Base-by-base conservation (phyloP, 2,888 invertebrate species). In the Caradrina clavipalpis region DNA sequence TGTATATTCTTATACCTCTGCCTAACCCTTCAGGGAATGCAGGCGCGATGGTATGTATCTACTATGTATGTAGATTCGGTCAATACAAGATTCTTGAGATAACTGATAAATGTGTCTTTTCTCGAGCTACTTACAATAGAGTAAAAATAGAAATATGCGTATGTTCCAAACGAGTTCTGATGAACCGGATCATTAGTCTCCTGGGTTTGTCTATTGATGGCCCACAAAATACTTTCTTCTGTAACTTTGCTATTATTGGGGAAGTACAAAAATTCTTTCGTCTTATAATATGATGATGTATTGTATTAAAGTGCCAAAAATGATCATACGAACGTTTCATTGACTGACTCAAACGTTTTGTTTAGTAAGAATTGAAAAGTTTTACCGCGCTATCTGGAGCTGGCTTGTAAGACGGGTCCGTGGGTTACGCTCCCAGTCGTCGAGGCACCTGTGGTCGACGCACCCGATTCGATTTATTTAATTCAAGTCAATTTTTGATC, bases 301-400 rank as follows among this genome's bases (percentile, higher is more conserved):
- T 19, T n/a, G 26, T 21, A 49, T 19, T n/a, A 7, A 55, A 49
- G 13, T 21, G 10, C 17, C 10, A 31, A 31, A 1, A 68, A 68
- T 21, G 1, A 26, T 47, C 13, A 54, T 49, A 49, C 19, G 22
- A 50, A 45, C n/a, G 11, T 42, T 51, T 19, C 10, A n/a, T 45
- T 50, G n/a, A 21, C 15, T 15, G 8, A 57, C 49, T 50, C 19
- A n/a, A 50, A 35, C n/a, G 42, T 69, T 70, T 42, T 5, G 21
- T 39, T 39, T 39, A 39, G 39, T 39, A 39, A 39, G 39, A 39
- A 13, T 39, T 10, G 39, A 39, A 39, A 39, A 39, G 35, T 47
- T 54, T 22, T 13, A 15, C 11, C 3, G n/a, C n/a, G 17, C n/a
- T 59, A 21, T 72, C 7, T 26, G 17, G 13, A 17, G 17, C 17